phyloP scores from a whole-genome alignment of 1,140 invertebrate genomes.

The Leguminivora glycinivorella region DNA sequence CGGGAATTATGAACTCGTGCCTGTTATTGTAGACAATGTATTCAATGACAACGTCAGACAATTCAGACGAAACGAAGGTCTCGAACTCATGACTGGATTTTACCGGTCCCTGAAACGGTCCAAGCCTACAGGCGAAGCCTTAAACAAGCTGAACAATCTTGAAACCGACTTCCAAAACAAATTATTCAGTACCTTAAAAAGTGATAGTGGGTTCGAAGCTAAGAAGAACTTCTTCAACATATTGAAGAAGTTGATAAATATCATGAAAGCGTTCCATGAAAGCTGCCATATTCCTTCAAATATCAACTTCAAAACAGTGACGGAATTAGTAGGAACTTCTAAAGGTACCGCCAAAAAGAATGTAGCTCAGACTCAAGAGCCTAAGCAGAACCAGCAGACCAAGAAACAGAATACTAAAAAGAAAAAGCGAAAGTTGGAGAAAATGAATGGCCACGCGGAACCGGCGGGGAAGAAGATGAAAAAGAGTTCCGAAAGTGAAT shows the following conservation, averaged over 20 bases:
- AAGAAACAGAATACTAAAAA: constrained; percentile 57
- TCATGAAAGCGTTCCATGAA: constrained; percentile 63
- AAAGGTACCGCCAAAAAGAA: constrained; percentile 52
- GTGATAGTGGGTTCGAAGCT: constrained; percentile 51
- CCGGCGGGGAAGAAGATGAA: constrained; percentile 47
- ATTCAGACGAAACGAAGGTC: constrained; percentile 82
- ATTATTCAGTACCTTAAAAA: constrained; percentile 43
- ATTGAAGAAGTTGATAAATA: constrained; percentile 63
- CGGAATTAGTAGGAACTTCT: constrained; percentile 45
- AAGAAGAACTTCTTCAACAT: constrained; percentile 63
- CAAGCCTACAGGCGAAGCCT: constrained; percentile 47
- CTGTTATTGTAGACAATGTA: constrained; percentile 79
- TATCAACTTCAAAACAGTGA: constrained; percentile 55
- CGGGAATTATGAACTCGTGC: constrained; percentile 80
- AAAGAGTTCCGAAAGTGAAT: constrained; percentile 28
- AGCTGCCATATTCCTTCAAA: constrained; percentile 53
- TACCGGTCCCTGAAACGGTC: constrained; percentile 79
- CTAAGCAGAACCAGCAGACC: constrained; percentile 43
- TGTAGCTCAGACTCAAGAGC: constrained; percentile 35
- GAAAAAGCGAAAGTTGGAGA: constrained; percentile 54
- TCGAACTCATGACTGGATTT: constrained; percentile 82
- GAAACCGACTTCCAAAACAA: constrained; percentile 52
- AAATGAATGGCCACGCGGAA: constrained; percentile 50
- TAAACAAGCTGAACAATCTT: constrained; percentile 45
- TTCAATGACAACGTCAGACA: constrained; percentile 81